These are phyloP conservation scores for Ursus arctos DNA, from an alignment of 2,113 vertebrate species.

Conservation along the genomic window DNA sequence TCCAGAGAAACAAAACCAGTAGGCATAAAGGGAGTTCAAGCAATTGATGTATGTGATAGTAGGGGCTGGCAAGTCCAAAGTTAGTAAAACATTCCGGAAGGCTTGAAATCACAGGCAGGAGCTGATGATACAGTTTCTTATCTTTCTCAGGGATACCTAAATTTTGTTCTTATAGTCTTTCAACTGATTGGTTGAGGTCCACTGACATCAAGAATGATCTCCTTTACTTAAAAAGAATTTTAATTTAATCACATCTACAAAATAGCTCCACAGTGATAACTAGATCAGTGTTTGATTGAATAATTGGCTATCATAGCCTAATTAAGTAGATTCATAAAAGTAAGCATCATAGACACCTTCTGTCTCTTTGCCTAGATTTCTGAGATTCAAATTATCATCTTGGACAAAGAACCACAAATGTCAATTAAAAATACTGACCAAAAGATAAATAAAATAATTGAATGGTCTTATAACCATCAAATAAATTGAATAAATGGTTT, in stretches of 20 bases:
- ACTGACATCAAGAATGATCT: neutral
- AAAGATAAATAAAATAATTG: neutral
- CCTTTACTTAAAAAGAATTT: neutral
- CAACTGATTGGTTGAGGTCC: neutral
- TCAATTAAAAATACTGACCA: neutral
- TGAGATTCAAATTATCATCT: neutral
- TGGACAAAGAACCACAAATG: neutral
- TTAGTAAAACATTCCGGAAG: neutral
- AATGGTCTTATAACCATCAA: neutral
- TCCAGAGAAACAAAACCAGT: neutral
- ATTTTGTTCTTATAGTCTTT: neutral
- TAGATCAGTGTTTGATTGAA: neutral
- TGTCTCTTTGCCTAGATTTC: neutral
- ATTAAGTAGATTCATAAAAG: neutral
- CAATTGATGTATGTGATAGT: neutral
- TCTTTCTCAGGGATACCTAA: neutral
- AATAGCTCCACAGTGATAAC: neutral
- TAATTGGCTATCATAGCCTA: neutral
- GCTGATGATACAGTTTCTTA: neutral
- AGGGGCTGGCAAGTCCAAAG: accelerated
- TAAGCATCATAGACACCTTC: neutral
- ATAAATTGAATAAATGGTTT: neutral
- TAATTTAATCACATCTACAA: neutral
- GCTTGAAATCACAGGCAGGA: neutral
- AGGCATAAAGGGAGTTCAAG: neutral